Percentiles rank a stretch among this genome's conserved stretches.
phyloP scores from a whole-genome alignment of 1,140 invertebrate species.

The Whitmania pigra region DNA sequence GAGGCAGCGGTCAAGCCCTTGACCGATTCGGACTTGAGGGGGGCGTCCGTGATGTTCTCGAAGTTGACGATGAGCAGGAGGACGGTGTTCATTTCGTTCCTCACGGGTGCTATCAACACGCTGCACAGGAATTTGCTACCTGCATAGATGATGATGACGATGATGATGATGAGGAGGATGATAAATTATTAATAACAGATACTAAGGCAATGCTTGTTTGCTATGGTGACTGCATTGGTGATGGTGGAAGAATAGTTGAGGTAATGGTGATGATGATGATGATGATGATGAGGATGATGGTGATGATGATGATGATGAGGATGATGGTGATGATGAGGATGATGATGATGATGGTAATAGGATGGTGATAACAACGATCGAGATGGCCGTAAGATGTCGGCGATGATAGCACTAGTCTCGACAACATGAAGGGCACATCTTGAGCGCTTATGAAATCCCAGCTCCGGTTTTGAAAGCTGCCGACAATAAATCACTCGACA shows the following conservation, averaged over 20 bases:
- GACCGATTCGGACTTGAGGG: constrained; percentile 27
- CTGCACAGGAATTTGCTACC: constrained; percentile 70
- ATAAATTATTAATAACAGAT: too few species aligned
- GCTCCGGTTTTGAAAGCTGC: too few species aligned
- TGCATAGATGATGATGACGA: constrained; percentile 32
- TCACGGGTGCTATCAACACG: constrained; percentile 66
- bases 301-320: too few species aligned
- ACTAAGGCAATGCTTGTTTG: too few species aligned
- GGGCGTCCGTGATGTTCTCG: constrained; percentile 60
- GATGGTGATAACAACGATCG: constrained; percentile 2
- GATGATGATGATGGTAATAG: not conserved
- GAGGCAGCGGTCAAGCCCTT: not conserved
- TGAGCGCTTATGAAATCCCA: too few species aligned
- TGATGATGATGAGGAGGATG: not conserved
- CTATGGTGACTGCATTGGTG: too few species aligned
- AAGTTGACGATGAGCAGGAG: constrained; percentile 72
- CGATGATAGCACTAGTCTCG: not conserved
- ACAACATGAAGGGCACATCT: too few species aligned
- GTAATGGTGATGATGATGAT: too few species aligned
- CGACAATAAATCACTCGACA: too few species aligned
- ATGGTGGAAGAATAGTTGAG: too few species aligned
- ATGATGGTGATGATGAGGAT: too few species aligned
- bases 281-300: too few species aligned
- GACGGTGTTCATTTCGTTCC: constrained; percentile 67
- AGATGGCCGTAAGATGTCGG: not conserved